Evolutionary conservation across 2,888 invertebrate genomes (phyloP).

Genomic region (Meloe dianella): DNA sequence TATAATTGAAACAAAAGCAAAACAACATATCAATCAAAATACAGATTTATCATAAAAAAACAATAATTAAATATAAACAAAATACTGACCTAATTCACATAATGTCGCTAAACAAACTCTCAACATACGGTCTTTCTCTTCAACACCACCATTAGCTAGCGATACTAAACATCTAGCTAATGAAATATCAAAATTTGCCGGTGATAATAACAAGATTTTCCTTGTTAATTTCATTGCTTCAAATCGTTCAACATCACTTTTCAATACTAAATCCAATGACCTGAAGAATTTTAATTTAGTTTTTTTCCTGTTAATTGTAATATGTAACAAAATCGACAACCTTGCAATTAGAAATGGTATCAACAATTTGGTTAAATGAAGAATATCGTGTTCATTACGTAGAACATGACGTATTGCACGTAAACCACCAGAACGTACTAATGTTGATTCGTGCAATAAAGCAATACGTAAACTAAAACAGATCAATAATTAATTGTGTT

Average conservation of each 20-base stretch:
- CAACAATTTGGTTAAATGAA: conserved; percentile 79
- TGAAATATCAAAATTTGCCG: conserved; percentile 74
- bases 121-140: conserved; percentile 82
- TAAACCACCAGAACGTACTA: conserved; percentile 87
- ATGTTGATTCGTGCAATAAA: conserved; percentile 84
- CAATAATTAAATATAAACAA: not conserved
- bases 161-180: conserved; percentile 83
- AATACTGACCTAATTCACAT: conserved; percentile 77
- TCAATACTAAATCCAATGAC: conserved; percentile 87
- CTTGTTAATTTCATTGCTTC: conserved; percentile 89
- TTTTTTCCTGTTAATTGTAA: too few species aligned
- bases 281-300: too few species aligned
- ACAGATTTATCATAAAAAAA: too few species aligned
- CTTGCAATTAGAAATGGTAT: conserved; percentile 85
- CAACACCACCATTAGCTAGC: conserved; percentile 78
- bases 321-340: too few species aligned
- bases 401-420: conserved; percentile 86
- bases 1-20: too few species aligned
- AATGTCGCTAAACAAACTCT: conserved; percentile 86
- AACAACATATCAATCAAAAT: too few species aligned
- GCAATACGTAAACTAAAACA: conserved; percentile 81
- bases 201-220: conserved; percentile 69
- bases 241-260: conserved; percentile 90
- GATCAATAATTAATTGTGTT: conserved; percentile 10
- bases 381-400: conserved; percentile 77